Evolutionary conservation across 1,140 invertebrate genomes (phyloP).

Genomic region (Drosophila auraria): DNA sequence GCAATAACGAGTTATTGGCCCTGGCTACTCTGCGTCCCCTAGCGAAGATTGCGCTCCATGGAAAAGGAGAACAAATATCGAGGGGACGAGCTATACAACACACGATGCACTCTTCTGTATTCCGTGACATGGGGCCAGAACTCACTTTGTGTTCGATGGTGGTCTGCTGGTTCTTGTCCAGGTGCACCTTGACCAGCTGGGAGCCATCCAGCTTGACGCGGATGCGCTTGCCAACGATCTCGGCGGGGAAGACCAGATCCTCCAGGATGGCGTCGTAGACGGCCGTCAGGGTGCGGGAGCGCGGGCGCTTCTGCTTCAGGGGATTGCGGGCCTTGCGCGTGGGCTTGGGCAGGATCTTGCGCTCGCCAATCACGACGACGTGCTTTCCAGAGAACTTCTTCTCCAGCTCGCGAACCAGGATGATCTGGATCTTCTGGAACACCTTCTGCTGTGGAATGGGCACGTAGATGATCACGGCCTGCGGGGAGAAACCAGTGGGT

Average conservation of each 20-base stretch:
- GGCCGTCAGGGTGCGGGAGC: conserved; percentile 96
- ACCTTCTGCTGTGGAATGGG: conserved; percentile 98
- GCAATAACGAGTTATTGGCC: conserved; percentile 82
- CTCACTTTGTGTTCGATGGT: conserved; percentile 99
- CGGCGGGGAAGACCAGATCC: conserved; percentile 99
- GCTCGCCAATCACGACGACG: conserved; percentile 98
- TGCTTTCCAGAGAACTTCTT: conserved; percentile 99
- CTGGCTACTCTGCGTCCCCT: conserved; percentile 68
- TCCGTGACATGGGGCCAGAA: not conserved
- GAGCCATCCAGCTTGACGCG: conserved; percentile 98
- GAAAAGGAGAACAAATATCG: conserved; percentile 70
- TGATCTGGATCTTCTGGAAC: conserved; percentile 99
- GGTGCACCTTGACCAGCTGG: conserved; percentile 98
- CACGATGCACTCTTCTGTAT: conserved; percentile 17
- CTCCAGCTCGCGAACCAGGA: conserved; percentile 98
- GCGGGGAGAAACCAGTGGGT: conserved; percentile 24
- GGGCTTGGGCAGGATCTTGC: conserved; percentile 99
- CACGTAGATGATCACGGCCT: conserved; percentile 99
- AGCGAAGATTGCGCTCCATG: conserved; percentile 68
- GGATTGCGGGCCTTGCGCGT: conserved; percentile 97
- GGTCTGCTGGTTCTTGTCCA: conserved; percentile 99
- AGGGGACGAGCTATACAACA: conserved; percentile 54
- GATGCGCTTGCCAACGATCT: conserved; percentile 99
- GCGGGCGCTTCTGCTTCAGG: conserved; percentile 98
- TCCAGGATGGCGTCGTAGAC: conserved; percentile 99